These are phyloP conservation scores for Asobara japonica DNA, from an alignment of 1,140 invertebrate genomes.

Conservation along the genomic window DNA sequence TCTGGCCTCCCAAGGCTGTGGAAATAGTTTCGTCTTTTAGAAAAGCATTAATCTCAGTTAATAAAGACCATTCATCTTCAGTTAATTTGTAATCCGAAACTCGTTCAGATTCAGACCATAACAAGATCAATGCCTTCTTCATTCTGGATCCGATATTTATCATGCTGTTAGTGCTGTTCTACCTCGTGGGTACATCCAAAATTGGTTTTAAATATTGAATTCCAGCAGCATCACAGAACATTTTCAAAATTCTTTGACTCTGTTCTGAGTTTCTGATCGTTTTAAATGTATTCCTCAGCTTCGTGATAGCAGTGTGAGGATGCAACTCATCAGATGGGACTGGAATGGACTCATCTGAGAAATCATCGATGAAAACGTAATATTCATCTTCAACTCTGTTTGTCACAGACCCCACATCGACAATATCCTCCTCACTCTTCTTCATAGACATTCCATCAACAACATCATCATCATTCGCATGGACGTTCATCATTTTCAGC, in stretches of 20 bases:
- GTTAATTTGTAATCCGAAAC: not conserved
- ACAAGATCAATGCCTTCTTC: not conserved
- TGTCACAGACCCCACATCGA: no score
- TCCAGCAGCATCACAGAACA: conserved; percentile 10
- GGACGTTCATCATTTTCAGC: not conserved
- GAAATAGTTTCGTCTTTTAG: conserved; percentile 49
- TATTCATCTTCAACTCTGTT: not conserved
- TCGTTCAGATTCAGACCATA: not conserved
- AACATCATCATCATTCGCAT: not conserved
- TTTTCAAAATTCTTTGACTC: not conserved
- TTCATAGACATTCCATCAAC: no score
- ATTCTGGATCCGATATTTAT: conserved; percentile 6
- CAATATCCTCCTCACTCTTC: not conserved
- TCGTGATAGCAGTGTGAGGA: not conserved
- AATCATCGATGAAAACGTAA: not conserved
- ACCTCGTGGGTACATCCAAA: conserved; percentile 22
- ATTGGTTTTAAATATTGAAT: not conserved
- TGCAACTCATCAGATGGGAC: not conserved
- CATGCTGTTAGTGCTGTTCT: conserved; percentile 22
- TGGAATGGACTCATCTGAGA: not conserved
- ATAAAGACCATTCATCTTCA: not conserved
- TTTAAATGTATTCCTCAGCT: not conserved
- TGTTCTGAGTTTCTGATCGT: not conserved
- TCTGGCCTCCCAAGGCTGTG: conserved; percentile 36
- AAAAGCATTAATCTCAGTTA: conserved; percentile 28